Evolutionary conservation across 92 coral and sea anemone species (phyloP).

Genomic region (Epizoanthus stellaris): DNA sequence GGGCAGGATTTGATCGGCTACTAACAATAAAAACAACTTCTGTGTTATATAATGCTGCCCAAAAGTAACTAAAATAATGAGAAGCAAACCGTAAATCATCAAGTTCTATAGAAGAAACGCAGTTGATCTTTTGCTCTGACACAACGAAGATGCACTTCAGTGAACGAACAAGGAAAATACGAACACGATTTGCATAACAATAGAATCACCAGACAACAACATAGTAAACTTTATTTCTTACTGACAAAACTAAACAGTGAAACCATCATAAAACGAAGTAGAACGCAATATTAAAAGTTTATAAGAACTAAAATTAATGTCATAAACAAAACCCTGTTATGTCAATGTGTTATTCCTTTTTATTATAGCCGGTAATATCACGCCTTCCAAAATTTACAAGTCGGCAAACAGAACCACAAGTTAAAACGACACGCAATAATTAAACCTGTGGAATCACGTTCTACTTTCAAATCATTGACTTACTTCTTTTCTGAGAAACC

Average conservation of each 20-base stretch:
- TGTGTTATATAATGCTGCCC: too few relatives aligned
- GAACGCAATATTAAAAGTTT: too few relatives aligned
- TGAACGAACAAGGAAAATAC: slow-evolving; percentile 34
- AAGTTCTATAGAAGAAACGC: not conserved
- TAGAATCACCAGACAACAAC: slow-evolving; percentile 3
- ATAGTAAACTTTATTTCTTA: not conserved
- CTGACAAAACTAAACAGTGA: not conserved
- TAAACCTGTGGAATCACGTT: slow-evolving; percentile 12
- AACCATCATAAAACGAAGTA: too few relatives aligned
- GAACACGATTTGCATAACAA: slow-evolving; percentile 36
- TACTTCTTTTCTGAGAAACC: slow-evolving; percentile 95
- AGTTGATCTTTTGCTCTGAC: not conserved
- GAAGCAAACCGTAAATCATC: too few relatives aligned
- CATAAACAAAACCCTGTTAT: not conserved
- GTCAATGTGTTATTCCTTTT: not conserved
- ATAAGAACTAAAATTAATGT: too few relatives aligned
- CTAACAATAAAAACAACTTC: too few relatives aligned
- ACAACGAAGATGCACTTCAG: slow-evolving; percentile 3
- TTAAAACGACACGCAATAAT: slow-evolving; percentile 9
- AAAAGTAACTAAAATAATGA: too few relatives aligned
- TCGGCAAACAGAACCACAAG: not conserved
- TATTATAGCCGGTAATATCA: not conserved
- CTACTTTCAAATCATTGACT: slow-evolving; percentile 45
- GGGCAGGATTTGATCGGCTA: too few relatives aligned
- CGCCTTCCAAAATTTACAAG: not conserved